Percentiles rank a stretch among this genome's conserved stretches.
phyloP scores from a whole-genome alignment of 2,797 vertebrate genomes.

The Taenioides sp. region DNA sequence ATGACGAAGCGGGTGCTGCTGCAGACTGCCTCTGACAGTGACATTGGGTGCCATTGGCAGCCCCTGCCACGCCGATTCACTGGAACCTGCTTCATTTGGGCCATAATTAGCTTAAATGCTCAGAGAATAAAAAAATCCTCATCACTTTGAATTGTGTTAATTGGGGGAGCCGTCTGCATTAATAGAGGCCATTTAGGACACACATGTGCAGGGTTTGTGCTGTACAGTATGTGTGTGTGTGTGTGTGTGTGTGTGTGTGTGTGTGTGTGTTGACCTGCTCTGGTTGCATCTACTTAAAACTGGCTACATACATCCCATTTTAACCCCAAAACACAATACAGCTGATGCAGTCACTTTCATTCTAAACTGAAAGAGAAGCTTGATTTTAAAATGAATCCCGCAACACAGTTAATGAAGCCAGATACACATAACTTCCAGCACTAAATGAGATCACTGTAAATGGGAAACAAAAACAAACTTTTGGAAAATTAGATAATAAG shows the following conservation, averaged over 20 bases:
- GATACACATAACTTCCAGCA: slow-evolving; percentile 11
- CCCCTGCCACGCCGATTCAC: slow-evolving; percentile 79
- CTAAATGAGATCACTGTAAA: slow-evolving; percentile 12
- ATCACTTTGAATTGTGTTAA: slow-evolving; percentile 89
- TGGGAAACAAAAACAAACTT: slow-evolving; percentile 32
- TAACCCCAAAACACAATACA: slow-evolving; percentile 33
- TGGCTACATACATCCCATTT: slow-evolving; percentile 44
- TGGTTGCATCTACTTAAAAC: slow-evolving; percentile 45
- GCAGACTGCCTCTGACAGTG: slow-evolving; percentile 84
- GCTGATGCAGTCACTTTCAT: neutral
- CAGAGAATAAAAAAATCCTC: slow-evolving; percentile 92
- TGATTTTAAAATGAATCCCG: slow-evolving; percentile 24
- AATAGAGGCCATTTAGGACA: slow-evolving; percentile 86
- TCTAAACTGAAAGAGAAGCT: neutral
- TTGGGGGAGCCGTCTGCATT: slow-evolving; percentile 87
- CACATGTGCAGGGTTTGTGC: slow-evolving; percentile 60
- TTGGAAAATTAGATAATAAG: slow-evolving; percentile 28
- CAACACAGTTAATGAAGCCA: slow-evolving; percentile 26
- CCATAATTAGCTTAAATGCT: slow-evolving; percentile 91
- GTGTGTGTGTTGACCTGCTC: slow-evolving; percentile 20
- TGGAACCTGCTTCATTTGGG: slow-evolving; percentile 88
- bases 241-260: slow-evolving; percentile 12
- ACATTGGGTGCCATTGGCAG: slow-evolving; percentile 88
- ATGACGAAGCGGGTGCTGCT: slow-evolving; percentile 79
- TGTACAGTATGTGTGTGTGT: slow-evolving; percentile 8